Evolutionary conservation across 2,888 invertebrate genomes (phyloP).

Genomic region (Scaeva pyrastri): DNA sequence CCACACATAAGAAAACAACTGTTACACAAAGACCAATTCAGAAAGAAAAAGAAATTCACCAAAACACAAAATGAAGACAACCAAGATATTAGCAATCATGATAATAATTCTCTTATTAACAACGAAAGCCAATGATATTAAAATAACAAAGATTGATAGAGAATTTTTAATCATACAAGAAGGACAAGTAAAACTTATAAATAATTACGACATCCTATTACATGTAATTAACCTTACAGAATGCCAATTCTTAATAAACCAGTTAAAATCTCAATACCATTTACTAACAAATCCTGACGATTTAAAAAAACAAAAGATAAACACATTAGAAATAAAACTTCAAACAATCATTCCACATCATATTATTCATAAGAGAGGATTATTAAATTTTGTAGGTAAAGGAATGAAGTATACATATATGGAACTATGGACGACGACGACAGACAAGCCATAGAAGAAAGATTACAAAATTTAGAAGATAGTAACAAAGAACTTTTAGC

Average conservation of each 20-base stretch:
- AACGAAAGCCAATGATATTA: neutral
- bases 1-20: conserved; percentile 9
- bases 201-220: conserved; percentile 4
- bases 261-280: too few relatives aligned
- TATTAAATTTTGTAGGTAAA: conserved; percentile 2
- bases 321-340: conserved; percentile 13
- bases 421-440: conserved; percentile 38
- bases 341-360: conserved; percentile 24
- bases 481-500: neutral
- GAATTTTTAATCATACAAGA: conserved; percentile 28
- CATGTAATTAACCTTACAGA: conserved; percentile 33
- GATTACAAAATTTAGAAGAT: conserved; percentile 11
- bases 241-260: conserved; percentile 16
- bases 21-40: conserved; percentile 9
- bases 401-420: conserved; percentile 30
- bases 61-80: conserved; percentile 11
- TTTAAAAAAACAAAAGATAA: conserved; percentile 2
- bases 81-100: too few relatives aligned
- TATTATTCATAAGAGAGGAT: conserved; percentile 17
- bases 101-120: conserved; percentile 3
- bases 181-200: conserved; percentile 13
- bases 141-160: conserved; percentile 12
- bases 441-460: conserved; percentile 22
- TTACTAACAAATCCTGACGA: neutral
- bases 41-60: neutral